Evolutionary conservation across 2,113 vertebrate species (phyloP).

Genomic region (Ellobius talpinus): DNA sequence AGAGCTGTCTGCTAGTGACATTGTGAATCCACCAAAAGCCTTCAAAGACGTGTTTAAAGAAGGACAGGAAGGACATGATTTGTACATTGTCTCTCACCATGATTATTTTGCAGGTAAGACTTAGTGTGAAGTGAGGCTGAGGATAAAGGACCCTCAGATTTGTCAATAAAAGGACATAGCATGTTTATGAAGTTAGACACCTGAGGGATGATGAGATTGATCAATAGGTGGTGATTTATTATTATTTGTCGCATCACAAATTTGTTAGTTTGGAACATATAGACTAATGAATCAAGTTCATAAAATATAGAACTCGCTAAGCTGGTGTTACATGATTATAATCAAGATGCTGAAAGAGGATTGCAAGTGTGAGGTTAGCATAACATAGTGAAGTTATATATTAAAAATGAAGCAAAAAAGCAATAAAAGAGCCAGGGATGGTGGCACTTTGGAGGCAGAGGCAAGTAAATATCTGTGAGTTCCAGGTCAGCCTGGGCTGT

Average conservation of each 20-base stretch:
- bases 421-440: neutral
- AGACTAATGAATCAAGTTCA: neutral
- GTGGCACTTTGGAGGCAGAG: neutral
- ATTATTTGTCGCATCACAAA: neutral
- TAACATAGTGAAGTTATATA: neutral
- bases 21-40: conserved; percentile 91
- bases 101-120: conserved; percentile 88
- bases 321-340: neutral
- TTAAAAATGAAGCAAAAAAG: neutral
- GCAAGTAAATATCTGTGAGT: neutral
- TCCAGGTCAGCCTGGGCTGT: neutral
- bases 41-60: conserved; percentile 88
- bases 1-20: conserved; percentile 82
- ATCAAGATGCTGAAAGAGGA: no score
- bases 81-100: conserved; percentile 89
- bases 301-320: neutral
- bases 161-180: neutral
- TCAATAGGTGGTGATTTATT: neutral
- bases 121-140: neutral
- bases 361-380: neutral
- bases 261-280: neutral
- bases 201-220: neutral
- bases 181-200: neutral
- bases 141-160: neutral
- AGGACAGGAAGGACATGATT: conserved; percentile 85